Evolutionary conservation across 2,888 invertebrate genomes (phyloP), one percentile per base, ranked within the genome.

Genomic region (Mesorhabditis spiculigera): DNA sequence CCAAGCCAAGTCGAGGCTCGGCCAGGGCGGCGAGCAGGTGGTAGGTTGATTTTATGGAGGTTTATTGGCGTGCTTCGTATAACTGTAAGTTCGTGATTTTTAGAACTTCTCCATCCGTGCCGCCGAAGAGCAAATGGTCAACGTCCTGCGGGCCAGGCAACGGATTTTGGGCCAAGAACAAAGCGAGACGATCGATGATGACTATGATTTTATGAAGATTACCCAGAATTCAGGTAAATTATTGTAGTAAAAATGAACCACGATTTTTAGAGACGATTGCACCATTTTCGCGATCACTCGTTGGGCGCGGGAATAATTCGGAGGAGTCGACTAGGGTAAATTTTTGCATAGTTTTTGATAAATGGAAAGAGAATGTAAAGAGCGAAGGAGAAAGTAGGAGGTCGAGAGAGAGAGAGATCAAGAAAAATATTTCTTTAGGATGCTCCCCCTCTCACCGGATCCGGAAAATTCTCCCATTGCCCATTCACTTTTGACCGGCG

Each of bases 381-480:
- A 63, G n/a, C 6, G 28, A 63, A 28, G n/a, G 41, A 28, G 63
- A 63, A 8, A 28, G n/a, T n/a, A 28, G 28, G 8, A 8, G n/a
- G 16, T 6, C 10, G n/a, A 63, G n/a, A 63, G 41, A 63, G 41
- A 13, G n/a, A 28, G n/a, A 28, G 63, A 63, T 63, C 63, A 28
- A 8, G 28, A 28, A 28, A 28, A 28, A 28, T 63, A 28, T 8
- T 63, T 8, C 16, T 8, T 8, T 28, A 63, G 28, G 63, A 28
- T 16, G 6, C 41, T 6, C 63, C 63, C n/a, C 13, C 63, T 63
- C 13, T 28, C 10, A n/a, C 82, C 81, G 5, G 78, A 81, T 71
- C 80, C 81, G 5, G 78, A 80, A n/a, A 78, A 83, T 45, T 83
- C 83, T 5, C 83, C 83, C 5, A 76, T 83, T 28, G 83, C 83